Conservation (phyloP, 2,113 vertebrate genomes). For the Maccullochella peelii region DNA sequence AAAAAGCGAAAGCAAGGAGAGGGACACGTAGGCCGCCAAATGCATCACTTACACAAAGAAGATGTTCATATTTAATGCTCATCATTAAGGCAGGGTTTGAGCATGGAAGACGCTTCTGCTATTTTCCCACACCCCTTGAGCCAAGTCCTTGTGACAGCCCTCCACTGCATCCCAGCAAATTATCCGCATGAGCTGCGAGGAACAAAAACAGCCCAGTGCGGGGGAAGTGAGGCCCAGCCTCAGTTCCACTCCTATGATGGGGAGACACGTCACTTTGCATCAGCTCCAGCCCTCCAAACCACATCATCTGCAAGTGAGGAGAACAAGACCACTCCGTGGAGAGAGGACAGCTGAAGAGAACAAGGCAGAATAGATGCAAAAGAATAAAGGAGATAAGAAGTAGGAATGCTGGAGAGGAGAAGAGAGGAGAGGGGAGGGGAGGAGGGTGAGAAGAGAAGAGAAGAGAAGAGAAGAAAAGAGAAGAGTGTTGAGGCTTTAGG, state of each 20-base stretch:
- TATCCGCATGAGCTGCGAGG: constrained; percentile 84
- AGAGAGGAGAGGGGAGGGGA: too few species aligned
- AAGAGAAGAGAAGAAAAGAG: constrained; percentile 15
- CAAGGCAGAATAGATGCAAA: constrained; percentile 50
- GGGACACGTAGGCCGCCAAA: constrained; percentile 68
- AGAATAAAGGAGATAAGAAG: constrained; percentile 49
- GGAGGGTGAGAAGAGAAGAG: background rate
- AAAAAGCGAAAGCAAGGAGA: constrained; percentile 57
- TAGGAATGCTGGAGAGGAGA: constrained; percentile 13
- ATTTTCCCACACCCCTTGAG: constrained; percentile 87
- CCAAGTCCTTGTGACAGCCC: constrained; percentile 87
- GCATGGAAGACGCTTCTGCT: constrained; percentile 83
- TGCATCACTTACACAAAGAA: constrained; percentile 81
- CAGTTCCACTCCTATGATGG: constrained; percentile 77
- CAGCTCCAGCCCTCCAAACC: constrained; percentile 79
- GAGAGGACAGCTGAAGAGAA: constrained; percentile 65
- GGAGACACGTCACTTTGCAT: constrained; percentile 83
- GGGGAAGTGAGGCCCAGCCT: constrained; percentile 80
- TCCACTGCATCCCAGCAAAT: constrained; percentile 86
- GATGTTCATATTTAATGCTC: constrained; percentile 86
- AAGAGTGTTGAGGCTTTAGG: background rate
- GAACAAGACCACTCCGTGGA: constrained; percentile 73
- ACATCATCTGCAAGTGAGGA: constrained; percentile 80
- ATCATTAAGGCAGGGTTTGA: constrained; percentile 81
- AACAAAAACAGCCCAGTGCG: constrained; percentile 87